Evolutionary conservation across 2,113 vertebrate genomes (phyloP).

Genomic region (Narcine bancroftii): DNA sequence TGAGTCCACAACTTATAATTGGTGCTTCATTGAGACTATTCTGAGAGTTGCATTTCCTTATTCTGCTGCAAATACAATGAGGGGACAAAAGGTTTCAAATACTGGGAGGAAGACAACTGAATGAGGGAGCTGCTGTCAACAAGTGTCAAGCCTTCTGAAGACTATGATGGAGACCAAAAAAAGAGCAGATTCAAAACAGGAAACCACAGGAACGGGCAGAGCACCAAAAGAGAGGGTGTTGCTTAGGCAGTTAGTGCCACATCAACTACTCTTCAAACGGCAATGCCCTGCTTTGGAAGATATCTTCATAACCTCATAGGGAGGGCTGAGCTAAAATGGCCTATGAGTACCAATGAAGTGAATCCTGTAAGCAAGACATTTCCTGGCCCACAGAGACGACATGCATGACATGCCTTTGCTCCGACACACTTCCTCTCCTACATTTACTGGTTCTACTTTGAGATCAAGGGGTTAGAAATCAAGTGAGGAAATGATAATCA

Average conservation of each 20-base stretch:
- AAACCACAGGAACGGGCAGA: conserved; percentile 6
- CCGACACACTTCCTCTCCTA: not conserved
- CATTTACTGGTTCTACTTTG: not conserved
- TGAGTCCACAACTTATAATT: too few species aligned
- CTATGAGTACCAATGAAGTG: not conserved
- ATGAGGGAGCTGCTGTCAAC: not conserved
- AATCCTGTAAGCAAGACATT: not conserved
- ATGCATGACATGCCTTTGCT: not conserved
- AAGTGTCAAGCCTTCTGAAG: not conserved
- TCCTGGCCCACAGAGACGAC: not conserved
- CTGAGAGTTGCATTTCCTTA: not conserved
- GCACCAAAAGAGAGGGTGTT: not conserved
- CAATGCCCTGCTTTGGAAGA: too few species aligned
- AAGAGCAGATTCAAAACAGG: conserved; percentile 3
- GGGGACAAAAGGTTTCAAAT: not conserved
- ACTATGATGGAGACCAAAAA: not conserved
- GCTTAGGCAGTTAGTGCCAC: not conserved
- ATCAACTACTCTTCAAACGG: not conserved
- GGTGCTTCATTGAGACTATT: not conserved
- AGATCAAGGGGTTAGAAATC: not conserved
- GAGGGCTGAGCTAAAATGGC: not conserved
- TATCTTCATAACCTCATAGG: not conserved
- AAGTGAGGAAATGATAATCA: not conserved
- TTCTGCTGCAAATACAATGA: not conserved
- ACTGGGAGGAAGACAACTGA: not conserved